These are phyloP conservation scores for Phyto melanocephala DNA, from an alignment of 2,888 invertebrate genomes.

Conservation along the genomic window DNA sequence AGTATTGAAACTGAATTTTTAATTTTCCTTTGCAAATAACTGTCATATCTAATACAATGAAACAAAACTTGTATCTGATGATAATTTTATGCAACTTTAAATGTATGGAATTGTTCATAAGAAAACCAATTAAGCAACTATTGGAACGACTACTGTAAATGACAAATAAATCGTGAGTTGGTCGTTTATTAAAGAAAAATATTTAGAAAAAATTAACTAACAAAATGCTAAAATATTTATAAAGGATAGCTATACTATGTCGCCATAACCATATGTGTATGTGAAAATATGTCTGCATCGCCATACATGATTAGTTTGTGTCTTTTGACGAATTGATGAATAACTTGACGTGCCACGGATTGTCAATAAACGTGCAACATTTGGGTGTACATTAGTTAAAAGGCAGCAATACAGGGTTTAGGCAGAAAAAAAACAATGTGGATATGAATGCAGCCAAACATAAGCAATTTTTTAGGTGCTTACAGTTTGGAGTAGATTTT, in stretches of 20 bases:
- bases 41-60: too few species aligned
- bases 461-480: not conserved
- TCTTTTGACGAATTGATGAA: conserved; percentile 76
- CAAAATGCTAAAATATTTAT: conserved; percentile 36
- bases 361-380: conserved; percentile 77
- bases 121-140: conserved; percentile 75
- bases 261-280: not conserved
- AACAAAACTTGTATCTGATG: conserved; percentile 57
- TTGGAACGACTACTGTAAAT: conserved; percentile 70
- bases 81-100: conserved; percentile 65
- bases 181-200: conserved; percentile 43
- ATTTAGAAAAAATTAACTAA: not conserved
- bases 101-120: conserved; percentile 60
- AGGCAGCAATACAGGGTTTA: conserved; percentile 28
- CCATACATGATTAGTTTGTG: conserved; percentile 16
- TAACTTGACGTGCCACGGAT: conserved; percentile 74
- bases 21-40: too few species aligned
- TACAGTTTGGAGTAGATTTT: conserved; percentile 13
- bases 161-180: conserved; percentile 73
- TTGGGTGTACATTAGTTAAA: conserved; percentile 76
- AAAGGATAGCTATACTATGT: conserved; percentile 15
- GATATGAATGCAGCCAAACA: conserved; percentile 10
- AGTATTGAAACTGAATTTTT: too few species aligned
- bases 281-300: not conserved
- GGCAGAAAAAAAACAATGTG: not conserved